Evolutionary conservation across 2,888 invertebrate genomes (phyloP).

Genomic region (Creontiades dilutus): DNA sequence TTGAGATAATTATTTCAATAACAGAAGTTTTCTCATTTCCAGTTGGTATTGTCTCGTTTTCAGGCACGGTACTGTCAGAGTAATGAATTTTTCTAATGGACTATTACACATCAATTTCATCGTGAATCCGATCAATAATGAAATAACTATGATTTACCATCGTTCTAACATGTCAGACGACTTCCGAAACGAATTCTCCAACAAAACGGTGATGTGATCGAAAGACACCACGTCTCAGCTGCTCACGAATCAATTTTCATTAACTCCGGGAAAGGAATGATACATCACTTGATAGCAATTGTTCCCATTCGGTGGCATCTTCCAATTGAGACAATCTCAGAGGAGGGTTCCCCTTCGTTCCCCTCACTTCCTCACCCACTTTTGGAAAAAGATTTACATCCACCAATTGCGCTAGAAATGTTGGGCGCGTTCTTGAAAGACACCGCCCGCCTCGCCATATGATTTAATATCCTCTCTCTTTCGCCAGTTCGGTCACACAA

Average conservation of each 20-base stretch:
- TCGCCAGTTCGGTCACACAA: background rate
- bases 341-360: constrained; percentile 11
- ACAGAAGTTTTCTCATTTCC: no score
- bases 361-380: background rate
- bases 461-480: constrained; percentile 40
- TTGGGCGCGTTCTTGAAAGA: constrained; percentile 24
- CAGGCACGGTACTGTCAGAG: no score
- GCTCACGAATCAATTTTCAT: constrained; percentile 70
- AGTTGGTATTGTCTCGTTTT: no score
- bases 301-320: constrained; percentile 72
- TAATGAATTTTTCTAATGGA: no score
- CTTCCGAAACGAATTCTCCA: background rate
- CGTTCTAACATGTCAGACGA: background rate
- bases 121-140: no score
- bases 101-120: no score
- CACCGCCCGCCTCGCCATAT: constrained; percentile 15
- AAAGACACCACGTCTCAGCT: constrained; percentile 64
- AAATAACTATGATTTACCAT: no score
- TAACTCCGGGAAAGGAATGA: constrained; percentile 70
- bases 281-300: constrained; percentile 71
- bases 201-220: constrained; percentile 50
- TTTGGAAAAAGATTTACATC: constrained; percentile 62
- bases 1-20: no score
- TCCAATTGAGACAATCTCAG: constrained; percentile 71
- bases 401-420: constrained; percentile 68